Conservation (phyloP, 2,797 vertebrate species). For the Hydrophis major region DNA sequence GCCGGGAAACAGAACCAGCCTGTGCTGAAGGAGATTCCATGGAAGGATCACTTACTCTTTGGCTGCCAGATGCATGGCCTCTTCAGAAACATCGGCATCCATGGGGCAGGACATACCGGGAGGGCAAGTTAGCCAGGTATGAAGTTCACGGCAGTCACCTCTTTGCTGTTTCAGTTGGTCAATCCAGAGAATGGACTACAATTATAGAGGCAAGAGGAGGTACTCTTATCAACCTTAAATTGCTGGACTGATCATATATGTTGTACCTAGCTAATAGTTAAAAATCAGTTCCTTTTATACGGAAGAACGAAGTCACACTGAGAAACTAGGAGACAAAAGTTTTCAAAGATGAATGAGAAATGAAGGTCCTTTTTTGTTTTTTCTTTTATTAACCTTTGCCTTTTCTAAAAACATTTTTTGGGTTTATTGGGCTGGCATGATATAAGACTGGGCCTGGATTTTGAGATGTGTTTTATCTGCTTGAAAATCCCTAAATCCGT, state of each 20-base stretch:
- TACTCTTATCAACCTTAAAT: neutral
- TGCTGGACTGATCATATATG: neutral
- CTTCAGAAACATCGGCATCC: slow-evolving; percentile 97
- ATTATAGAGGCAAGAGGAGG: neutral
- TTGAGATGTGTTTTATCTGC: neutral
- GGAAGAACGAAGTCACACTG: neutral
- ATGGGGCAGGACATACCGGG: slow-evolving; percentile 96
- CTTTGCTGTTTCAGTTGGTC: neutral
- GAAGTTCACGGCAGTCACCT: neutral
- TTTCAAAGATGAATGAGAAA: neutral
- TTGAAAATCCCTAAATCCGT: neutral
- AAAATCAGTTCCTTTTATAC: neutral
- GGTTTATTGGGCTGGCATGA: neutral
- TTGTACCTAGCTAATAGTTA: too few species aligned
- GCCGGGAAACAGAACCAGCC: slow-evolving; percentile 93
- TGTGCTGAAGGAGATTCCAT: slow-evolving; percentile 91
- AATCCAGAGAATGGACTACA: neutral
- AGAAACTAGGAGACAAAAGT: neutral
- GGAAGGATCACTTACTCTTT: slow-evolving; percentile 94
- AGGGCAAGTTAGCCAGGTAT: slow-evolving; percentile 96
- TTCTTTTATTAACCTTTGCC: neutral
- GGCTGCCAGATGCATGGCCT: slow-evolving; percentile 97
- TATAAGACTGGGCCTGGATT: neutral
- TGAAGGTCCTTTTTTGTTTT: neutral
- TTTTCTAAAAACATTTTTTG: neutral